These are phyloP conservation scores for Drosophila repleta DNA, from an alignment of 1,140 invertebrate genomes.

Conservation along the genomic window DNA sequence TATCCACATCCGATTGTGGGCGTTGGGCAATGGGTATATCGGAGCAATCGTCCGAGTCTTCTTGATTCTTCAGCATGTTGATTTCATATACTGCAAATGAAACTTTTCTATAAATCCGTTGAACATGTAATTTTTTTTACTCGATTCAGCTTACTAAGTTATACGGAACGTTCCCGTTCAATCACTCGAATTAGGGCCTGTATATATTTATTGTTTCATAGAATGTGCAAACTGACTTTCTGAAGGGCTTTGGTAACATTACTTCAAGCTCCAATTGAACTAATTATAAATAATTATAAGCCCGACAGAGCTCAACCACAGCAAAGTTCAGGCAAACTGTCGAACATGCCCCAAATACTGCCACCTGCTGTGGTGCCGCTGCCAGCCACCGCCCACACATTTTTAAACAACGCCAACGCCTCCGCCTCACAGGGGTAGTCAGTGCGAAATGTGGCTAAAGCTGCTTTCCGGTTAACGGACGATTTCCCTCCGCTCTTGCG, in stretches of 20 bases:
- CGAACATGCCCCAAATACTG: slow-evolving; percentile 38
- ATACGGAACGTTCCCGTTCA: background rate
- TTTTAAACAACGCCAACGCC: slow-evolving; percentile 44
- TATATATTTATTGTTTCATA: no score
- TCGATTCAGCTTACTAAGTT: background rate
- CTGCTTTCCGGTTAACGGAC: slow-evolving; percentile 65
- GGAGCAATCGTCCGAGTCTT: background rate
- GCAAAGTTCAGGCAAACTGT: slow-evolving; percentile 50
- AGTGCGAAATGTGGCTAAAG: slow-evolving; percentile 70
- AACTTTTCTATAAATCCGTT: background rate
- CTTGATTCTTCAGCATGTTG: background rate
- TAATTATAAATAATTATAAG: slow-evolving; percentile 76
- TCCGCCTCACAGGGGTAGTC: slow-evolving; percentile 50
- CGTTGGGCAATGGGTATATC: slow-evolving; percentile 1
- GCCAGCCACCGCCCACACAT: slow-evolving; percentile 43
- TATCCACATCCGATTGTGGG: background rate
- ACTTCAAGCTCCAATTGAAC: slow-evolving; percentile 51
- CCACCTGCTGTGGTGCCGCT: slow-evolving; percentile 28
- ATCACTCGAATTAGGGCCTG: background rate
- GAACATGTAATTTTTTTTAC: background rate
- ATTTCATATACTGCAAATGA: background rate
- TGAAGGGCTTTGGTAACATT: background rate
- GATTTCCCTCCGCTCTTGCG: background rate
- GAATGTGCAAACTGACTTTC: slow-evolving; percentile 25
- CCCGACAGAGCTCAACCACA: slow-evolving; percentile 15